Percentiles rank a stretch among this genome's conserved stretches.
Evolutionary conservation across 2,113 vertebrate species (phyloP).

Genomic region (Pitta sordida): DNA sequence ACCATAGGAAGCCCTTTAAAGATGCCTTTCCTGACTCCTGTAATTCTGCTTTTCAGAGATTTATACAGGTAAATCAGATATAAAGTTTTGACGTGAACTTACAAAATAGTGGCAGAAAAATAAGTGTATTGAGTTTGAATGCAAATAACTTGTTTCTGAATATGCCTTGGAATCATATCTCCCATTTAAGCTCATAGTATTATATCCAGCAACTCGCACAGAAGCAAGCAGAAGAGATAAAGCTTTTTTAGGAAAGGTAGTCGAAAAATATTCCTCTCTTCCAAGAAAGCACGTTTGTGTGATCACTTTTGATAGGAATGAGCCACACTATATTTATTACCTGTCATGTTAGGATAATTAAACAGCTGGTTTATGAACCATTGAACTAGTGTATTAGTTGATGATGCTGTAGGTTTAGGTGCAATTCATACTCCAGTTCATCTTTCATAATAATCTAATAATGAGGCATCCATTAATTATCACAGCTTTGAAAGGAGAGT

Average conservation of each 20-base stretch:
- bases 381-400: background rate
- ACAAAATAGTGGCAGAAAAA: constrained; percentile 2
- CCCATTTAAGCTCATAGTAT: background rate
- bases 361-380: constrained; percentile 36
- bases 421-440: background rate
- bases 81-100: constrained; percentile 13
- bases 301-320: background rate
- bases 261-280: background rate
- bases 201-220: background rate
- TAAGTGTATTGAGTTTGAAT: background rate
- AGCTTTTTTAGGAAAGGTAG: background rate
- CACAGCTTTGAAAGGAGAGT: background rate
- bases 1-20: constrained; percentile 54
- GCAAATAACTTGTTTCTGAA: background rate
- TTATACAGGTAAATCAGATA: constrained; percentile 33
- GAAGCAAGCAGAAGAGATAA: background rate
- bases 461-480: constrained; percentile 29
- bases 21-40: constrained; percentile 1
- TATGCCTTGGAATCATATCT: background rate
- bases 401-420: constrained; percentile 5
- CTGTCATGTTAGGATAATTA: constrained; percentile 21
- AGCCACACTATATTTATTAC: background rate
- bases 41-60: constrained; percentile 23
- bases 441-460: constrained; percentile 49
- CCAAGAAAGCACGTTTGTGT: background rate